A percentile compares a stretch with the other conserved stretches of the same genome.
These are phyloP conservation scores for Xylota sylvarum DNA, from an alignment of 2,888 invertebrate genomes.

Conservation along the genomic window DNA sequence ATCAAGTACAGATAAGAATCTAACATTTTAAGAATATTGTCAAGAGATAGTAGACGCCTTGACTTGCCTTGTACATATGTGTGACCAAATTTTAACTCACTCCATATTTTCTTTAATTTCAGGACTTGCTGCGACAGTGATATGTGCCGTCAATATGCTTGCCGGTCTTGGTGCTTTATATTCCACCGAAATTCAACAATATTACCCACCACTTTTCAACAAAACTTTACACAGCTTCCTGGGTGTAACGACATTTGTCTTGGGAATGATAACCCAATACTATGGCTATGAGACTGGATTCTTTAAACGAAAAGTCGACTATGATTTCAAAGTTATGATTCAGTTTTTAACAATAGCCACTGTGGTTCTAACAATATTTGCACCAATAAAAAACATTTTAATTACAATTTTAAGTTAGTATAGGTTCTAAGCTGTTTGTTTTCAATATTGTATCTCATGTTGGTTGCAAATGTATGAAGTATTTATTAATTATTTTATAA, in stretches of 20 bases:
- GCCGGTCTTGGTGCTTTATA: slow-evolving; percentile 80
- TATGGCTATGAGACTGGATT: slow-evolving; percentile 81
- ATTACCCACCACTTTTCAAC: slow-evolving; percentile 79
- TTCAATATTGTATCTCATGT: slow-evolving; percentile 19
- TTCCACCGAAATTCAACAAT: slow-evolving; percentile 75
- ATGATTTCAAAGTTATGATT: slow-evolving; percentile 80
- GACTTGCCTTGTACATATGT: too few relatives aligned
- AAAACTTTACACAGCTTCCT: slow-evolving; percentile 81
- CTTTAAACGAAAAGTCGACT: slow-evolving; percentile 78
- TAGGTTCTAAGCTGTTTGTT: background rate
- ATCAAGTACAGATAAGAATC: too few relatives aligned
- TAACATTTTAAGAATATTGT: too few relatives aligned
- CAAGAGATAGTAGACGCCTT: too few relatives aligned
- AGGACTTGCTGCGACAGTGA: slow-evolving; percentile 82
- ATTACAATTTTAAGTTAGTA: slow-evolving; percentile 30
- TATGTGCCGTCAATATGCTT: slow-evolving; percentile 80
- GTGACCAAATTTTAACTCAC: background rate
- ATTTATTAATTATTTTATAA: background rate
- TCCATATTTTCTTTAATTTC: slow-evolving; percentile 6
- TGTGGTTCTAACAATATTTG: slow-evolving; percentile 80
- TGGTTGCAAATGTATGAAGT: background rate
- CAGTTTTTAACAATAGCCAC: slow-evolving; percentile 80
- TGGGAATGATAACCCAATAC: slow-evolving; percentile 81
- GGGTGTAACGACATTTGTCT: slow-evolving; percentile 80
- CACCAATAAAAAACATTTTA: slow-evolving; percentile 78